These are phyloP conservation scores for Verasper variegatus DNA, from an alignment of 2,113 vertebrate genomes.

Conservation along the genomic window DNA sequence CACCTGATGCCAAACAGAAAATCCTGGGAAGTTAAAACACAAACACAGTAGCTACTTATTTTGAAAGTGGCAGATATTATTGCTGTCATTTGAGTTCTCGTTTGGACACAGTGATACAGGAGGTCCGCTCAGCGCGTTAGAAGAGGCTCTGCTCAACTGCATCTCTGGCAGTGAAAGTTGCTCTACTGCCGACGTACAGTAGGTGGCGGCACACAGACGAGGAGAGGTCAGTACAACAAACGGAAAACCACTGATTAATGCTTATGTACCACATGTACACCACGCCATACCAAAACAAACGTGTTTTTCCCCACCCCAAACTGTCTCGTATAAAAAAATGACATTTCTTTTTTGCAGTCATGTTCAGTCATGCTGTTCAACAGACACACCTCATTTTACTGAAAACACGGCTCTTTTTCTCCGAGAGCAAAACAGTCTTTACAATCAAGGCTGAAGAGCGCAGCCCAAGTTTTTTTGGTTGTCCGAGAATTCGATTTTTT, in stretches of 20 bases:
- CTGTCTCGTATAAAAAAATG: slow-evolving; percentile 49
- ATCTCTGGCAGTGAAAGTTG: slow-evolving; percentile 62
- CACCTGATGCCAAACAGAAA: background rate
- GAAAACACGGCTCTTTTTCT: slow-evolving; percentile 34
- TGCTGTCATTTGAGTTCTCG: slow-evolving; percentile 72
- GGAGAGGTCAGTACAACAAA: slow-evolving; percentile 57
- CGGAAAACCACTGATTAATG: slow-evolving; percentile 34
- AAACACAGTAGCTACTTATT: slow-evolving; percentile 55
- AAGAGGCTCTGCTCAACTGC: slow-evolving; percentile 51
- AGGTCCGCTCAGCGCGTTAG: slow-evolving; percentile 27
- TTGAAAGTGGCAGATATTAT: slow-evolving; percentile 74
- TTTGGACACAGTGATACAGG: slow-evolving; percentile 69
- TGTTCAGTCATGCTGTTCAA: slow-evolving; percentile 64
- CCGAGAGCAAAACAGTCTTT: slow-evolving; percentile 65
- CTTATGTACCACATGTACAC: slow-evolving; percentile 19
- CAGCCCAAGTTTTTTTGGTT: slow-evolving; percentile 76
- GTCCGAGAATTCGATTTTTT: slow-evolving; percentile 49
- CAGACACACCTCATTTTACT: slow-evolving; percentile 49
- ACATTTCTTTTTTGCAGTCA: slow-evolving; percentile 44
- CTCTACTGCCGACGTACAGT: slow-evolving; percentile 30
- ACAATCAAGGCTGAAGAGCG: slow-evolving; percentile 76
- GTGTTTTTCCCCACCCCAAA: background rate
- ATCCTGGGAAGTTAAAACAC: slow-evolving; percentile 17
- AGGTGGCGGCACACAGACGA: slow-evolving; percentile 44
- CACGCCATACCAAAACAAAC: slow-evolving; percentile 36